phyloP scores from a whole-genome alignment of 2,113 vertebrate genomes.

The Nerophis ophidion region DNA sequence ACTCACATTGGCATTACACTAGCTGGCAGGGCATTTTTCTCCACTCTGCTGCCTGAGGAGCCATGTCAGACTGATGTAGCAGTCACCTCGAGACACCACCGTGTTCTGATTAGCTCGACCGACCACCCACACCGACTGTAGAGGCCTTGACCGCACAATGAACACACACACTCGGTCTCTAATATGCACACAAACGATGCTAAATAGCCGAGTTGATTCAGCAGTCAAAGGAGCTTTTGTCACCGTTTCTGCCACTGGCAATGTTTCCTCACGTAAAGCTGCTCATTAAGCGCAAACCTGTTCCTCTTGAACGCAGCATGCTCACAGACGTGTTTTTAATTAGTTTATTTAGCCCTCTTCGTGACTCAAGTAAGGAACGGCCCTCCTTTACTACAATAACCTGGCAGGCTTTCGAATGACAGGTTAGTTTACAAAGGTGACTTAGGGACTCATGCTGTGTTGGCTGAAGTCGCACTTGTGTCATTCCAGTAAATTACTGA shows the following conservation, averaged over 20 bases:
- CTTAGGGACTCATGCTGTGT: constrained; percentile 26
- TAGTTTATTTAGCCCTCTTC: constrained; percentile 67
- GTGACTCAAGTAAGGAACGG: constrained; percentile 55
- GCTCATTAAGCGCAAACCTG: constrained; percentile 66
- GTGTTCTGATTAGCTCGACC: constrained; percentile 61
- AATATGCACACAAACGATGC: constrained; percentile 21
- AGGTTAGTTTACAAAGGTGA: constrained; percentile 35
- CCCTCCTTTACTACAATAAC: constrained; percentile 44
- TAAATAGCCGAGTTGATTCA: constrained; percentile 65
- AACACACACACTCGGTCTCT: constrained; percentile 20
- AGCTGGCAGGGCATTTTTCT: constrained; percentile 53
- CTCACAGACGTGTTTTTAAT: constrained; percentile 68
- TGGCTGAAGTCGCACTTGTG: constrained; percentile 5
- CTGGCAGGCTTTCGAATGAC: constrained; percentile 46
- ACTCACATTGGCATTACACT: constrained; percentile 54
- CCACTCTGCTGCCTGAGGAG: constrained; percentile 59
- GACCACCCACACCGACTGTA: constrained; percentile 44
- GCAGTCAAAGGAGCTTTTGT: constrained; percentile 53
- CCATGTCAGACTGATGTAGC: constrained; percentile 69
- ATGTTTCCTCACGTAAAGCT: constrained; percentile 67
- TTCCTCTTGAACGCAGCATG: constrained; percentile 67
- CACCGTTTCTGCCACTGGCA: constrained; percentile 49
- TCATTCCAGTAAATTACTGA: constrained; percentile 7
- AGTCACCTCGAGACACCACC: constrained; percentile 63
- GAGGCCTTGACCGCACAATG: constrained; percentile 36